Evolutionary conservation across 1,140 invertebrate species (phyloP), one percentile per base, ranked within the genome.

Genomic region (Hypothenemus hampei): DNA sequence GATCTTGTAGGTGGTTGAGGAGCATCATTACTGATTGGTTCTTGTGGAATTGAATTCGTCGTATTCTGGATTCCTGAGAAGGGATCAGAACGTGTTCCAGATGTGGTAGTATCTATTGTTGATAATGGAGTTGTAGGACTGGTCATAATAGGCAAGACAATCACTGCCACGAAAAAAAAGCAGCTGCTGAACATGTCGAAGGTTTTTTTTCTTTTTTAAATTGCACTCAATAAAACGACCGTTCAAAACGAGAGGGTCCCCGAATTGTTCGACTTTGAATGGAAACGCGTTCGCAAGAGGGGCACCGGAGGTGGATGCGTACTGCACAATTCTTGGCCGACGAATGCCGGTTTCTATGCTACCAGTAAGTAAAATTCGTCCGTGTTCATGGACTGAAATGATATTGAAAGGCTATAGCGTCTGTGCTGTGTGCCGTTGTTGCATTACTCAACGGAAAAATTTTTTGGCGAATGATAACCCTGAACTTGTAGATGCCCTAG

Each of bases 391-490:
- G n/a, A n/a, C n/a, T n/a, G n/a, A n/a, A n/a, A n/a, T n/a, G n/a
- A n/a, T n/a, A n/a, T n/a, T n/a, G n/a, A n/a, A n/a, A n/a, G n/a
- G n/a, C n/a, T n/a, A n/a, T n/a, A n/a, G 35, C 16, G 35, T 37
- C 35, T 15, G 35, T 15, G 35, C 11, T n/a, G n/a, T n/a, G 18
- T 10, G 20, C 18, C 39, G 39, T 41, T 20, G 19, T 16, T 41
- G 39, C 39, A 41, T 41, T 41, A 41, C 39, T 41, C 39, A 41
- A 41, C 39, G 16, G 39, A 41, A 41, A 41, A 22, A 2, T 41
- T 41, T 41, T 20, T 21, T 8, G 22, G 18, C 33, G 33, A 15
- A 20, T 11, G 11, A 37, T 8, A 41, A 21, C 39, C 39, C 5
- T 41, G 39, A 41, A 41, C 39, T 41, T 41, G 39, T n/a, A n/a